phyloP scores from a whole-genome alignment of 2,113 vertebrate species.

The Caretta caretta region DNA sequence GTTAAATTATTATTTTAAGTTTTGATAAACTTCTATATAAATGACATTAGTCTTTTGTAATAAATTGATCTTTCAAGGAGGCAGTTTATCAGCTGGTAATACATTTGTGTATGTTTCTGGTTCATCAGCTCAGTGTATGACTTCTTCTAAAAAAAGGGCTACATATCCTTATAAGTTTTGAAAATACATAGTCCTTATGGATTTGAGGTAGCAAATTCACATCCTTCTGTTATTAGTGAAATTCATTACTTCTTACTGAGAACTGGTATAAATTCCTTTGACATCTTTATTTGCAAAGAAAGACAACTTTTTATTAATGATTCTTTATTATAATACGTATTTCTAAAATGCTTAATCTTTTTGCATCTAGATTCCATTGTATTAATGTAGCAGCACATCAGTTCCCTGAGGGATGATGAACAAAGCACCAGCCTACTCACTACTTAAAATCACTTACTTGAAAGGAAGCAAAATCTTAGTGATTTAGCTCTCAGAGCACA shows the following conservation, averaged over 20 bases:
- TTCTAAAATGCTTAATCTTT: background rate
- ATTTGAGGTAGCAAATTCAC: background rate
- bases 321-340: background rate
- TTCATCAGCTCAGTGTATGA: background rate
- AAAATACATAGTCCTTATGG: background rate
- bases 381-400: background rate
- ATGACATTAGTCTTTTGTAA: background rate
- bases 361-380: background rate
- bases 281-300: background rate
- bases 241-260: background rate
- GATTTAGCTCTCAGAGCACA: background rate
- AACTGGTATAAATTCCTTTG: background rate
- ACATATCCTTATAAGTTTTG: background rate
- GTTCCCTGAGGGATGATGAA: background rate
- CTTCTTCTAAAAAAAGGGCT: background rate
- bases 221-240: background rate
- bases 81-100: background rate
- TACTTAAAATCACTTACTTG: background rate
- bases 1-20: background rate
- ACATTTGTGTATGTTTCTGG: background rate
- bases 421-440: background rate
- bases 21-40: background rate
- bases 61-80: background rate
- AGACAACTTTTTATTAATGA: background rate
- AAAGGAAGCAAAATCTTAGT: background rate